Base-by-base conservation (phyloP, 2,888 invertebrate genomes). In the Agriotes lineatus region DNA sequence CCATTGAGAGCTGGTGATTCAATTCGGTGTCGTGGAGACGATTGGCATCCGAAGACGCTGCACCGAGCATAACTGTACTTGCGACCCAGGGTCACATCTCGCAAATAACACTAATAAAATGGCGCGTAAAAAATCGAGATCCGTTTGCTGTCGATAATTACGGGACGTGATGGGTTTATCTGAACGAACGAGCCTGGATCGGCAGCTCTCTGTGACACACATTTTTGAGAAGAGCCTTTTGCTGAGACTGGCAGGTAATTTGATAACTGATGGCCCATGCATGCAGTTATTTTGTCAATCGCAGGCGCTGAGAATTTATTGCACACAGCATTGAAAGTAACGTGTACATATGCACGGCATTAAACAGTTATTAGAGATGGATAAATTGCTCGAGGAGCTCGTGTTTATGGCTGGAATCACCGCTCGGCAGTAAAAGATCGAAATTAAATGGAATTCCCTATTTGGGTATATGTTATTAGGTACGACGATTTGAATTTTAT, bases 81-180 rank as follows among this genome's bases (percentile, higher is more conserved):
- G 14, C 72, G 71, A 71, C 70, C 72, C 12, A 20, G 58, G 44
- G 72, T 73, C 71, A 73, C 59, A 60, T 64, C 65, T 60, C 67
- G 72, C 72, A 71, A 73, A 73, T 73, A 73, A 69, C 57, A 68
- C 71, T 69, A 73, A 71, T 67, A 67, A 73, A 73, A 73, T 67
- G 70, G 71, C 64, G 64, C 61, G 66, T 59, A 70, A 70, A 67
- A 70, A 56, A 64, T 54, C 54, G 30, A 45, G 44, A 42, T 54
- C 54, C 64, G 48, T 58, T 64, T 44, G 57, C 44, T 56, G 37
- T 56, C 56, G n/a, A 39, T 56, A 56, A 56, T 56, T 56, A 56
- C 39, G 39, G 37, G 37, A 56, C 56, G 56, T 56, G 56, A 56
- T 56, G 56, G 56, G 39, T 56, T 52, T 56, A 56, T 56, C 39